Conservation (phyloP, 2,113 vertebrate genomes). For the Propithecus coquereli region DNA sequence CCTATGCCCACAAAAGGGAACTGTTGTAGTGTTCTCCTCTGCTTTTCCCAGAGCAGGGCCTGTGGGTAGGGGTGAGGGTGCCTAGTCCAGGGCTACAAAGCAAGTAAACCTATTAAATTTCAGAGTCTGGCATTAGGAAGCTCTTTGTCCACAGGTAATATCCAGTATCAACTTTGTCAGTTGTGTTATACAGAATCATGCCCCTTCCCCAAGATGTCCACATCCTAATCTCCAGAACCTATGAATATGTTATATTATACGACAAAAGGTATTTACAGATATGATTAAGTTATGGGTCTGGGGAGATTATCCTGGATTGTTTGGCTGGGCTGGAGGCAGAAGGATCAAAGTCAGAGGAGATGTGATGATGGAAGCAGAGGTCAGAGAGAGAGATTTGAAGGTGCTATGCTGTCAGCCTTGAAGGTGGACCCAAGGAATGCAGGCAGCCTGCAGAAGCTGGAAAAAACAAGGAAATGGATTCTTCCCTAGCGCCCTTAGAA, state of each 20-base stretch:
- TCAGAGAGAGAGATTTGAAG: slow-evolving; percentile 4
- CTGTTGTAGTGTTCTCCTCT: not conserved
- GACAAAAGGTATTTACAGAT: not conserved
- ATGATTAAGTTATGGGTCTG: not conserved
- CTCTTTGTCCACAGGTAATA: not conserved
- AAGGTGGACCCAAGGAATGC: not conserved
- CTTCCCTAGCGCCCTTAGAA: not conserved
- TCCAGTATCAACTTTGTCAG: not conserved
- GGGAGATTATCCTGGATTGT: not conserved
- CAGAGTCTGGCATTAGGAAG: not conserved
- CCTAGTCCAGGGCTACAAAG: not conserved
- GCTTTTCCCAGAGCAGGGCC: not conserved
- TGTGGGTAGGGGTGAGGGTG: not conserved
- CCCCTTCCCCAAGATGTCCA: not conserved
- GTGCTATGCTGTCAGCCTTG: not conserved
- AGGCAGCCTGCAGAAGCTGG: not conserved
- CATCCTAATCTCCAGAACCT: not conserved
- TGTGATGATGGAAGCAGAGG: not conserved
- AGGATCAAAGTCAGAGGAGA: not conserved
- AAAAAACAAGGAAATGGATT: not conserved
- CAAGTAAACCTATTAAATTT: not conserved
- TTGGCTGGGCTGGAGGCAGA: not conserved
- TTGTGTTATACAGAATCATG: not conserved
- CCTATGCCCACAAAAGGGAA: not conserved
- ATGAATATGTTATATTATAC: not conserved